Base-by-base conservation (phyloP, 2,888 invertebrate genomes). In the Spilosoma lubricipeda region DNA sequence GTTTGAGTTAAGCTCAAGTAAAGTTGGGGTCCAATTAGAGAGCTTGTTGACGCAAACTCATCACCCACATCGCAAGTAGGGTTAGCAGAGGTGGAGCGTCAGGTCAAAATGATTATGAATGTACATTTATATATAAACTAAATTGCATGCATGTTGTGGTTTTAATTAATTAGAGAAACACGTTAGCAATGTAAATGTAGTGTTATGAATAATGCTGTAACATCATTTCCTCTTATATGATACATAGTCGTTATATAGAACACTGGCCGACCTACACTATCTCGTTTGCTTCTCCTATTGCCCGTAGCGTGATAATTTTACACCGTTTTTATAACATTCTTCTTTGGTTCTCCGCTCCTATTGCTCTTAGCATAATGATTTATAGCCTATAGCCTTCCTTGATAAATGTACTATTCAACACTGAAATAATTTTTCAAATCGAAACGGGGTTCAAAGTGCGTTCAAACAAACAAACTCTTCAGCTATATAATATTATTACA, bases 81-180 rank as follows among this genome's bases (percentile, higher is more conserved):
- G 63, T 63, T 63, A 30, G 30, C 30, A 63, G 30, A 30, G 13
- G 18, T 63, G 15, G 18, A 30, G 63, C 5, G 63, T 30, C 18
- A 30, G 63, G 63, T 63, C 63, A 30, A 30, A 63, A 63, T 63
- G 18, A 30, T 63, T 63, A 63, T 63, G 30, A 30, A 63, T 30
- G 30, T 63, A 63, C 30, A 63, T 63, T 63, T 30, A 63, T 30
- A 63, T 30, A 63, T 63, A 30, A 63, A 63, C 18, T 63, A 27
- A 63, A 63, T 30, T 63, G 30, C 27, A 63, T 63, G 30, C 63
- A 63, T 63, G 30, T 30, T 63, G 30, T 30, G 18, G 63, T 7
- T 59, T 59, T 30, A 63, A 63, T 63, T 63, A 63, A 63, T 63
- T 63, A 63, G 18, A 30, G 63, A 30, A 63, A 63, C 63, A 30